phyloP scores from a whole-genome alignment of 1,140 invertebrate species.

The Linepithema humile region DNA sequence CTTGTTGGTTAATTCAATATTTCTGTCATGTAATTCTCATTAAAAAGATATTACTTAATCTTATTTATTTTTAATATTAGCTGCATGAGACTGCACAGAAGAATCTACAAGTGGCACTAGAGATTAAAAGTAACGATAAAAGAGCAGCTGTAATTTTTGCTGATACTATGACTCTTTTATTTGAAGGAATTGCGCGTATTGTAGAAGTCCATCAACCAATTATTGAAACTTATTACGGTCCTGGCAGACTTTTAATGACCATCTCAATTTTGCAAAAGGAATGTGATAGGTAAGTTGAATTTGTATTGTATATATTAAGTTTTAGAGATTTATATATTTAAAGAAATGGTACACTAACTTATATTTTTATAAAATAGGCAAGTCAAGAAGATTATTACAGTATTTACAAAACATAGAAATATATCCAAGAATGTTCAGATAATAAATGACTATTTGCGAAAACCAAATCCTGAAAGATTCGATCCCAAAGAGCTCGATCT shows the following conservation, averaged over 20 bases:
- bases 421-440: slow-evolving; percentile 88
- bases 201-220: slow-evolving; percentile 97
- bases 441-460: slow-evolving; percentile 86
- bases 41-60: background rate
- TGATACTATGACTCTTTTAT: slow-evolving; percentile 92
- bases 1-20: too few species aligned
- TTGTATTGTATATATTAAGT: background rate
- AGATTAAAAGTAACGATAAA: slow-evolving; percentile 88
- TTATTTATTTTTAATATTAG: slow-evolving; percentile 76
- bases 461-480: slow-evolving; percentile 85
- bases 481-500: slow-evolving; percentile 96
- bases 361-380: slow-evolving; percentile 72
- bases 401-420: slow-evolving; percentile 91
- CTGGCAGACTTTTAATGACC: slow-evolving; percentile 90
- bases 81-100: slow-evolving; percentile 90
- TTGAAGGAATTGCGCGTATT: slow-evolving; percentile 95
- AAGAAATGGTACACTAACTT: background rate
- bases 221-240: slow-evolving; percentile 97
- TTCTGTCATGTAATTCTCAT: background rate
- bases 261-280: slow-evolving; percentile 92
- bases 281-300: slow-evolving; percentile 89
- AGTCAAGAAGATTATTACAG: slow-evolving; percentile 87
- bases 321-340: background rate
- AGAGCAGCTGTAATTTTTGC: slow-evolving; percentile 91
- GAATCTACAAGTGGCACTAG: slow-evolving; percentile 88